Percentiles rank a stretch among this genome's conserved stretches.
These are phyloP conservation scores for Lochmaea capreae DNA, from an alignment of 2,888 invertebrate genomes.

Conservation along the genomic window DNA sequence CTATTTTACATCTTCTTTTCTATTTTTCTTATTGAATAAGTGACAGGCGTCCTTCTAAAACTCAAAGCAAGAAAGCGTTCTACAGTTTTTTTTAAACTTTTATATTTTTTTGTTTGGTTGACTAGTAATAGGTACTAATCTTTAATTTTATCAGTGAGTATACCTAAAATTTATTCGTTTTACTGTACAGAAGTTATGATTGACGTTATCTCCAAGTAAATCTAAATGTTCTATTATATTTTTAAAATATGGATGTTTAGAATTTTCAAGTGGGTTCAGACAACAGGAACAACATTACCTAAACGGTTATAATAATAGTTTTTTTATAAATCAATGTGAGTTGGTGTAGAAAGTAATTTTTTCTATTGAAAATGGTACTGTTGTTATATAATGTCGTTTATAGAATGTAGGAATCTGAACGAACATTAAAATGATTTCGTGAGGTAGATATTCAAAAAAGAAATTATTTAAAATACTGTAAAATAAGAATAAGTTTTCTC, in stretches of 20 bases:
- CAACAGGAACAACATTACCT: background rate
- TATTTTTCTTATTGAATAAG: no score
- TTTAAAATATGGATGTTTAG: background rate
- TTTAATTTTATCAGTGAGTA: slow-evolving; percentile 7
- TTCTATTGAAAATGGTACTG: background rate
- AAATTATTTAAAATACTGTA: no score
- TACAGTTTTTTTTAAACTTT: no score
- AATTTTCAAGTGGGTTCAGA: slow-evolving; percentile 5
- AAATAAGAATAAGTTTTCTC: no score
- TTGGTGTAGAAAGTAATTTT: background rate
- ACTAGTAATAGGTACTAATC: background rate
- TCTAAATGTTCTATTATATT: slow-evolving; percentile 22
- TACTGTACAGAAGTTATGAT: slow-evolving; percentile 30
- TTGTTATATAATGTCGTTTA: background rate
- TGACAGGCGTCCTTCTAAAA: background rate
- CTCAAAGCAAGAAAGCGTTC: background rate
- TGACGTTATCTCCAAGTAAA: slow-evolving; percentile 29
- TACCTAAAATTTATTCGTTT: slow-evolving; percentile 10
- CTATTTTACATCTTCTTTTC: no score
- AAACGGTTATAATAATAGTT: background rate
- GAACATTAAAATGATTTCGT: background rate
- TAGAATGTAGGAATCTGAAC: background rate
- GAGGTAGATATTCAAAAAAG: no score
- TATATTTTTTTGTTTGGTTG: background rate
- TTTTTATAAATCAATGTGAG: background rate